These are phyloP conservation scores for Psilanteris sp. DNA, from an alignment of 1,140 invertebrate species.

Conservation along the genomic window DNA sequence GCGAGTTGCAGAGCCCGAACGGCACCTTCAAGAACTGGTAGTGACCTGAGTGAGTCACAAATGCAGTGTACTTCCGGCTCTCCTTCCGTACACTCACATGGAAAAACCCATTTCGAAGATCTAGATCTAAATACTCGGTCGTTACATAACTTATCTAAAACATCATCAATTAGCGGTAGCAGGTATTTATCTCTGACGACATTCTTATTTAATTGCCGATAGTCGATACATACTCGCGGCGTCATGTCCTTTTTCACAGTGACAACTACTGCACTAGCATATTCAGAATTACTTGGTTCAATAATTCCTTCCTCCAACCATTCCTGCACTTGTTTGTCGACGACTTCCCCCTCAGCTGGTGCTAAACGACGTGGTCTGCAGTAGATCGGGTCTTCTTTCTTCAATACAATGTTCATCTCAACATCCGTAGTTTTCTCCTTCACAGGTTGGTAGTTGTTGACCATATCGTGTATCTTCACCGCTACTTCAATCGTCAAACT, in stretches of 20 bases:
- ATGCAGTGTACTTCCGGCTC: slow-evolving; percentile 64
- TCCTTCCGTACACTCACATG: slow-evolving; percentile 66
- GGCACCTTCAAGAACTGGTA: slow-evolving; percentile 45
- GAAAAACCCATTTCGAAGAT: slow-evolving; percentile 71
- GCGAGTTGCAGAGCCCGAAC: slow-evolving; percentile 63
- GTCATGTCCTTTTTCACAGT: slow-evolving; percentile 6
- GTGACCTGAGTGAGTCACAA: slow-evolving; percentile 51
- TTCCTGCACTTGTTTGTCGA: slow-evolving; percentile 4
- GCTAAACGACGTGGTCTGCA: slow-evolving; percentile 13
- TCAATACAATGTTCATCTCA: slow-evolving; percentile 11
- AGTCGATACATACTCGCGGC: slow-evolving; percentile 12
- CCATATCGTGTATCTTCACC: no score
- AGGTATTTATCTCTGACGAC: slow-evolving; percentile 7
- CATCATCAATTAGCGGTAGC: slow-evolving; percentile 23
- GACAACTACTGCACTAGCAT: slow-evolving; percentile 17
- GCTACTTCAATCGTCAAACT: no score
- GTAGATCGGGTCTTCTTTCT: slow-evolving; percentile 14
- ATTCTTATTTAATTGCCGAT: slow-evolving; percentile 16
- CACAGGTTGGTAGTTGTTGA: no score
- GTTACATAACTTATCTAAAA: slow-evolving; percentile 39
- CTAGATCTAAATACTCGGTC: slow-evolving; percentile 66
- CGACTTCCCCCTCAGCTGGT: slow-evolving; percentile 1
- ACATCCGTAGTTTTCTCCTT: no score
- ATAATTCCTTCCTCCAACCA: slow-evolving; percentile 26
- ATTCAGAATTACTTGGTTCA: slow-evolving; percentile 9